These are phyloP conservation scores for Brachystomella parvula DNA, from an alignment of 1,140 invertebrate species.

Conservation along the genomic window DNA sequence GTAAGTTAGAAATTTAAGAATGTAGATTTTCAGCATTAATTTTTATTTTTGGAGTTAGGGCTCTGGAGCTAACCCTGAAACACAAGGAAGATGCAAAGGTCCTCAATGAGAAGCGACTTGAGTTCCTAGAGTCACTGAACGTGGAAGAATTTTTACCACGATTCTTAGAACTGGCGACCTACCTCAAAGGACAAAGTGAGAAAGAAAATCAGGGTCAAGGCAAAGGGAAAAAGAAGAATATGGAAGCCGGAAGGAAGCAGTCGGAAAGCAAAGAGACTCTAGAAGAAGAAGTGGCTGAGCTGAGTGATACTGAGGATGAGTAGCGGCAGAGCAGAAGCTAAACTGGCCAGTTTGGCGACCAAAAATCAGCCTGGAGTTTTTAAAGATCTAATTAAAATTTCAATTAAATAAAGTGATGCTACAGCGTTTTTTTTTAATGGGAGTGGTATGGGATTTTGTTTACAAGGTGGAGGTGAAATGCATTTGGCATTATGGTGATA, in stretches of 20 bases:
- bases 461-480: no score
- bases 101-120: constrained; percentile 45
- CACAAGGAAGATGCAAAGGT: constrained; percentile 68
- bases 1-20: constrained; percentile 29
- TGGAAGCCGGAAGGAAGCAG: not conserved
- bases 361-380: no score
- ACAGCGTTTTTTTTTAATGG: no score
- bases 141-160: constrained; percentile 15
- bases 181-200: not conserved
- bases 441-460: no score
- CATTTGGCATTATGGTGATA: no score
- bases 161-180: constrained; percentile 12
- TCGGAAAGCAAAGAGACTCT: no score
- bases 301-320: no score
- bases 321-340: no score
- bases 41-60: constrained; percentile 49
- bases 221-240: not conserved
- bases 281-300: no score
- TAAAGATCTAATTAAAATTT: no score
- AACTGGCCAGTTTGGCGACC: no score
- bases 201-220: constrained; percentile 1
- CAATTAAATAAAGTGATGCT: no score
- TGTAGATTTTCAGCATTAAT: constrained; percentile 10
- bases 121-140: constrained; percentile 19
- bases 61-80: constrained; percentile 73